Percentiles rank a stretch among this genome's conserved stretches.
Conservation (phyloP, 2,113 vertebrate genomes). For the Callipepla squamata region DNA sequence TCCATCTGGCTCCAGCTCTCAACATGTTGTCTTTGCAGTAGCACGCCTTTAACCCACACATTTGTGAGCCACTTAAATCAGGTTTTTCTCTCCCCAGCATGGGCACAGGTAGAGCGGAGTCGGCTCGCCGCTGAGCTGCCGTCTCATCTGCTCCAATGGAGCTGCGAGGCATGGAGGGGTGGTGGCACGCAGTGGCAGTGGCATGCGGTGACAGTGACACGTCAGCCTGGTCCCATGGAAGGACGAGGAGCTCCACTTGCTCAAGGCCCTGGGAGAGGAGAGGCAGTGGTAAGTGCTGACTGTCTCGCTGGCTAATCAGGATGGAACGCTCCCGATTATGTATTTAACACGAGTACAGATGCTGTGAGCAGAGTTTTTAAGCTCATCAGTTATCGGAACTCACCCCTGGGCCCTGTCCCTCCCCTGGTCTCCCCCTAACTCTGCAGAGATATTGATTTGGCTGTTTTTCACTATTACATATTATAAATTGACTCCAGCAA, state of each 20-base stretch:
- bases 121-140: rapidly evolving
- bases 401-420: background rate
- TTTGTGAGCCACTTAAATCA: background rate
- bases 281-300: background rate
- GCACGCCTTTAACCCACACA: background rate
- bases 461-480: background rate
- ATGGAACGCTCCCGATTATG: background rate
- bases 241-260: background rate
- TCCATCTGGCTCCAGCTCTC: background rate
- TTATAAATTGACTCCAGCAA: slow-evolving; percentile 28
- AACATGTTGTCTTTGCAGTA: rapidly evolving
- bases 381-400: background rate
- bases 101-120: background rate
- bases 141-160: rapidly evolving
- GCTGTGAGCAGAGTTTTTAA: background rate
- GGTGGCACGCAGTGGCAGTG: background rate
- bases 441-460: slow-evolving; percentile 5
- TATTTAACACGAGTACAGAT: background rate
- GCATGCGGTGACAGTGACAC: background rate
- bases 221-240: rapidly evolving
- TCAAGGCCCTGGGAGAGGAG: background rate
- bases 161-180: background rate
- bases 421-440: background rate
- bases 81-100: background rate
- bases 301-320: background rate